Base-by-base conservation (phyloP, 2,113 vertebrate genomes). In the Corythornis vintsioides region DNA sequence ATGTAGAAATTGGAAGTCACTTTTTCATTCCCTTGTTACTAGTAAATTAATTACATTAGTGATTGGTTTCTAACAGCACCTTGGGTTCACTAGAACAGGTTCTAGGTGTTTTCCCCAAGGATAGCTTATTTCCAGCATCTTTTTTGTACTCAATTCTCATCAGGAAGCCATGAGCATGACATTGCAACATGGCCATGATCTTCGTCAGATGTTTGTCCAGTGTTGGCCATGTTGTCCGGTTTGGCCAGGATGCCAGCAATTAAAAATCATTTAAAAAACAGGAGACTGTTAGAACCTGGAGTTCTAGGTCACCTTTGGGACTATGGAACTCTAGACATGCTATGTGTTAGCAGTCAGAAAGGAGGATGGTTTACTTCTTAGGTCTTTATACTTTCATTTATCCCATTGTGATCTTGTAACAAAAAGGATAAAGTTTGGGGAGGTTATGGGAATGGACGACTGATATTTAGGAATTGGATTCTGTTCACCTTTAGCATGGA, bases 101-200 rank as follows among this genome's bases (percentile, higher is more conserved):
- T n/a, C 40, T 61, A 40, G 2, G 3, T 9, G 14, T 55, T 78
- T 42, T 53, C 35, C 22, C 45, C 24, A 26, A 25, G 4, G 29
- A 35, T 89, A 97, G 98, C 95, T 94, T 96, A 52, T 96, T 40
- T 96, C 85, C 72, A 97, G 91, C 96, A 97, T 96, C 94, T 94
- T 97, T 47, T 47, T 96, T 88, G n/a, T 96, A 97, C 22, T 98
- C 86, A 6, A 79, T 90, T 73, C 96, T 98, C 97, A 97, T 97
- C 72, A 98, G 96, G 89, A 98, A 98, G 57, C 97, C 97, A 28
- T 95, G 69, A 78, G 84, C 77, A n/a, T 86, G 92, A 83, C 96
- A 89, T 85, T 98, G 97, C 10, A 97, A 72, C 19, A 80, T 74
- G 11, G 95, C 97, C 92, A 97, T 91, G 89, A 98, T 97, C 95